Evolutionary conservation across 2,113 vertebrate genomes (phyloP), one percentile per base, ranked within the genome.

Genomic region (Thalassarche chlororhynchos): DNA sequence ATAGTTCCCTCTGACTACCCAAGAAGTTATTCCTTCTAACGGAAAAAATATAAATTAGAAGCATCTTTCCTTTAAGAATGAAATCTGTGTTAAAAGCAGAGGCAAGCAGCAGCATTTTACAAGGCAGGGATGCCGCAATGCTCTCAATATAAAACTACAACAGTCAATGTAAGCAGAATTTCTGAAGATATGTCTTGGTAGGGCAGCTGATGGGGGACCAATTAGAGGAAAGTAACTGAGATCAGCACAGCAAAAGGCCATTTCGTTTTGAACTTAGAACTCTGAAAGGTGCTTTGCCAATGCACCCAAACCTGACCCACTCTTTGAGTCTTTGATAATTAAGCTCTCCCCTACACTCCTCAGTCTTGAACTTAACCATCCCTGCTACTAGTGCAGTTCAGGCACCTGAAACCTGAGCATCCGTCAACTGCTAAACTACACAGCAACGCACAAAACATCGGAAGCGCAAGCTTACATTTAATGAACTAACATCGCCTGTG

Each of bases 171-270:
- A 90, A 46, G 49, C 61, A 84, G 49, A 93, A 95, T 79, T 87
- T 71, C 28, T 40, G 61, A 95, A 87, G 57, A 14, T 64, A 17
- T 16, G 28, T 71, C 60, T 74, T 95, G 60, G 65, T 84, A 93
- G 52, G 40, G 52, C 64, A 91, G 65, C 36, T 89, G 72, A 96
- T 57, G 49, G 78, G 66, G 44, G 66, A 90, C 66, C 70, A 94
- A n/a, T 91, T 80, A 97, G 24, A 82, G 49, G 25, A 87, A 95
- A 94, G 54, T 60, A 91, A 94, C 38, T 23, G 9, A 91, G 40
- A 93, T 76, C 61, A 90, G 84, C 58, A 87, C 17, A 80, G 82
- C 40, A 87, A 90, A 96, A 93, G 81, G 58, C 49, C 42, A 34
- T 76, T 88, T 79, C 0, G 0, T 71, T 82, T 95, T 90, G 72